Conservation (phyloP, 2,113 vertebrate species). For the Rhinolophus sinicus region DNA sequence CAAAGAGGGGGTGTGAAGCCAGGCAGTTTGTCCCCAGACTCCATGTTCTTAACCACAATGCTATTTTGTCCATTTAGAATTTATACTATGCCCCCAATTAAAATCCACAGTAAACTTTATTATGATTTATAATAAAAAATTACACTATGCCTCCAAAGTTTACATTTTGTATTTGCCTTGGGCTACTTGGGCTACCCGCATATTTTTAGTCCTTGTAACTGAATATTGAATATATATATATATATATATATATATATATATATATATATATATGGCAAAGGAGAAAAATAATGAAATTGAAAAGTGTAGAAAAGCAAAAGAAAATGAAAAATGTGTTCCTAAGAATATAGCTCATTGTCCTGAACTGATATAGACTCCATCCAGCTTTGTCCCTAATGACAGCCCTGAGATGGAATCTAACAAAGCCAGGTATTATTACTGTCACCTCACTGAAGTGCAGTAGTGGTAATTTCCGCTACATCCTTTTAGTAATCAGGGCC, state of each 20-base stretch:
- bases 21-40: not conserved
- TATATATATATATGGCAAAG: not conserved
- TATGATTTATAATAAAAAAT: not conserved
- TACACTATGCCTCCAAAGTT: not conserved
- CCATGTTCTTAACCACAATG: not conserved
- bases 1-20: not conserved
- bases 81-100: not conserved
- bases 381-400: not conserved
- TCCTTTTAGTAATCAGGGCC: slow-evolving; percentile 10
- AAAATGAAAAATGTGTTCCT: not conserved
- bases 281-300: not conserved
- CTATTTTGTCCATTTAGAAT: not conserved
- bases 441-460: not conserved
- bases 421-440: not conserved
- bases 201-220: not conserved
- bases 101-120: not conserved
- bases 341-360: not conserved
- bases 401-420: not conserved
- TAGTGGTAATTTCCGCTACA: not conserved
- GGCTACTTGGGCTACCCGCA: not conserved
- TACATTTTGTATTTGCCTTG: not conserved
- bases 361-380: not conserved
- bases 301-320: not conserved
- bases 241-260: not conserved
- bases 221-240: not conserved